phyloP scores from a whole-genome alignment of 2,113 vertebrate species.

The Rhinolophus sinicus region DNA sequence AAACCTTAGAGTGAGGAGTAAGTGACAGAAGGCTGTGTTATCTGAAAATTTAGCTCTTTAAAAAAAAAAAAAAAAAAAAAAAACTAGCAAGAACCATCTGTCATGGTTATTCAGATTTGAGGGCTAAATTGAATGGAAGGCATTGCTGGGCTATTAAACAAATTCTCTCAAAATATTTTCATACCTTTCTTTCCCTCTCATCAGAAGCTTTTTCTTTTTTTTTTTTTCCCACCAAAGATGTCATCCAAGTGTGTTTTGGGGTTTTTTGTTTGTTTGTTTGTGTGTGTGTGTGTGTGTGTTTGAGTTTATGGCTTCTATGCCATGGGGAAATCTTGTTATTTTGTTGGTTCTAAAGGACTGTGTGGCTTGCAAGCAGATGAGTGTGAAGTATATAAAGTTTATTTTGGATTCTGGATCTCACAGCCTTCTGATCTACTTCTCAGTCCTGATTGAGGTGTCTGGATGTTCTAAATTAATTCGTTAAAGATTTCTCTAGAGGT shows the following conservation, averaged over 20 bases:
- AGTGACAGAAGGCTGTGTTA: slow-evolving; percentile 79
- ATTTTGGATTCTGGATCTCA: not conserved
- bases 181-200: slow-evolving; percentile 75
- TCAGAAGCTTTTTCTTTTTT: slow-evolving; percentile 41
- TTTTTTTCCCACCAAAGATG: not conserved
- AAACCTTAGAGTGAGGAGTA: slow-evolving; percentile 61
- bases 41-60: slow-evolving; percentile 77
- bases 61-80: no score
- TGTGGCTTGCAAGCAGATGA: not conserved
- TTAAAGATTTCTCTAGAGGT: not conserved
- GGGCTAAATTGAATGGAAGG: slow-evolving; percentile 70
- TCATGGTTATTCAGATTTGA: slow-evolving; percentile 78
- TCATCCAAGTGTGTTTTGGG: not conserved
- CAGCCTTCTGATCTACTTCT: not conserved
- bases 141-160: slow-evolving; percentile 69
- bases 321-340: not conserved
- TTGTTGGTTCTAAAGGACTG: not conserved
- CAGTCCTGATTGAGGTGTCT: not conserved
- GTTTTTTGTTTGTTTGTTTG: not conserved
- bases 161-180: slow-evolving; percentile 79
- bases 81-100: slow-evolving; percentile 79
- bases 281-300: not conserved
- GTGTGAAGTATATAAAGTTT: not conserved
- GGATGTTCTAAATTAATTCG: not conserved
- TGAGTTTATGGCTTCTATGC: slow-evolving; percentile 10